These are phyloP conservation scores for Neosalanx taihuensis DNA, from an alignment of 2,797 vertebrate genomes.

Conservation along the genomic window DNA sequence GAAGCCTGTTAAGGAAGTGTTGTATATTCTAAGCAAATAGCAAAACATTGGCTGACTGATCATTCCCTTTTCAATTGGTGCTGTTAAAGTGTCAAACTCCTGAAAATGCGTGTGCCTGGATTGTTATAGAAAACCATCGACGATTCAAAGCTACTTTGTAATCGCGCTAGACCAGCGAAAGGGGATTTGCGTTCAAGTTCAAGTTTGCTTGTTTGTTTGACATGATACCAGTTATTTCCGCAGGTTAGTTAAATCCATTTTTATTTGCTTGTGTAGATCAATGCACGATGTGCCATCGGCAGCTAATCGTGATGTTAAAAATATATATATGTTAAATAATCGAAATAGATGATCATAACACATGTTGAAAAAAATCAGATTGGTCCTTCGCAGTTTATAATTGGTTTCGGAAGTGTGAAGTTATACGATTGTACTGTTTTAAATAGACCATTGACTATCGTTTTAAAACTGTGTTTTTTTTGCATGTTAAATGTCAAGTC, in stretches of 20 bases:
- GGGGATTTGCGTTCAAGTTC: slow-evolving; percentile 6
- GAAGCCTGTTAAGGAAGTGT: slow-evolving; percentile 8
- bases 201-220: slow-evolving; percentile 7
- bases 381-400: background rate
- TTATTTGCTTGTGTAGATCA: slow-evolving; percentile 2
- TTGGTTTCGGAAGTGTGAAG: slow-evolving; percentile 2
- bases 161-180: background rate
- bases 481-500: slow-evolving; percentile 4
- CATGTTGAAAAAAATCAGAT: too few species aligned
- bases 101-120: background rate
- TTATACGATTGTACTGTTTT: background rate
- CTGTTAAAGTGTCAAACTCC: background rate
- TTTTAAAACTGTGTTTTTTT: background rate
- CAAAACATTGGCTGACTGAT: slow-evolving; percentile 1
- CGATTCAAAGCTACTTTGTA: slow-evolving; percentile 1
- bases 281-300: background rate
- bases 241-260: slow-evolving; percentile 1
- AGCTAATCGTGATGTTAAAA: background rate
- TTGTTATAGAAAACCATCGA: background rate
- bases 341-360: background rate
- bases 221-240: slow-evolving; percentile 1
- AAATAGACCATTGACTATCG: background rate
- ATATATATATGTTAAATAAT: background rate
- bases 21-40: background rate
- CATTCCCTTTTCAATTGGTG: background rate